Evolutionary conservation across 2,888 invertebrate species (phyloP).

Genomic region (Cheilosia grossa): DNA sequence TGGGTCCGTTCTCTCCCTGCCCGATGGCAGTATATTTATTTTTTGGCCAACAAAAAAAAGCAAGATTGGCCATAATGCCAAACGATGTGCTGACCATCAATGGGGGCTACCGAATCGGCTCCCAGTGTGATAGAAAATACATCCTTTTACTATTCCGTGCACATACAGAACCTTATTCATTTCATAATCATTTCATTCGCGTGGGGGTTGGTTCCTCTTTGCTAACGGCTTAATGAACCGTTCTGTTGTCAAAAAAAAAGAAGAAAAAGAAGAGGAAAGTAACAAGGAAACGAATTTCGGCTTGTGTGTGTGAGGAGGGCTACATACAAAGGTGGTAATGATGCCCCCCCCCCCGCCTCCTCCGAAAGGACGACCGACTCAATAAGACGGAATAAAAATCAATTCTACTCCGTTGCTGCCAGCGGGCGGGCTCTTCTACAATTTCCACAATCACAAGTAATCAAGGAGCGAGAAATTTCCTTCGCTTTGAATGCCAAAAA

Average conservation of each 20-base stretch:
- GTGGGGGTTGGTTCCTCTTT: constrained; percentile 25
- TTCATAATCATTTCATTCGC: constrained; percentile 59
- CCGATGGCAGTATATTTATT: constrained; percentile 1
- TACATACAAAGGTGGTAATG: constrained; percentile 24
- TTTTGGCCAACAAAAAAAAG: constrained; percentile 6
- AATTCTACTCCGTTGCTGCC: constrained; percentile 12
- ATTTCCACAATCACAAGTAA: constrained; percentile 64
- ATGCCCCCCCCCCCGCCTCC: neutral
- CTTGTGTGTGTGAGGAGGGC: neutral
- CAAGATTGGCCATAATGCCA: constrained; percentile 40
- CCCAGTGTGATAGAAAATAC: constrained; percentile 17
- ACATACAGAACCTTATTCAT: constrained; percentile 51
- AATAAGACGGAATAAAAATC: constrained; percentile 55
- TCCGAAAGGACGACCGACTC: constrained; percentile 5
- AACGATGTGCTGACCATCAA: constrained; percentile 48
- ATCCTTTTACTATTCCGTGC: constrained; percentile 42
- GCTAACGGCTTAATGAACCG: constrained; percentile 64
- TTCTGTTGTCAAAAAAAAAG: constrained; percentile 30
- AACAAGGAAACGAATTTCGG: neutral
- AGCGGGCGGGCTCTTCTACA: constrained; percentile 30
- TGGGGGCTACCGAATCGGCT: constrained; percentile 7
- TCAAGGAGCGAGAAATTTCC: constrained; percentile 45
- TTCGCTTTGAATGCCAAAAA: constrained; percentile 52
- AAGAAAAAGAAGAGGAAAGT: neutral
- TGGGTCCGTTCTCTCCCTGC: constrained; percentile 57